These are phyloP conservation scores for Trachelus troglodyta DNA, from an alignment of 2,888 invertebrate genomes.

Conservation along the genomic window DNA sequence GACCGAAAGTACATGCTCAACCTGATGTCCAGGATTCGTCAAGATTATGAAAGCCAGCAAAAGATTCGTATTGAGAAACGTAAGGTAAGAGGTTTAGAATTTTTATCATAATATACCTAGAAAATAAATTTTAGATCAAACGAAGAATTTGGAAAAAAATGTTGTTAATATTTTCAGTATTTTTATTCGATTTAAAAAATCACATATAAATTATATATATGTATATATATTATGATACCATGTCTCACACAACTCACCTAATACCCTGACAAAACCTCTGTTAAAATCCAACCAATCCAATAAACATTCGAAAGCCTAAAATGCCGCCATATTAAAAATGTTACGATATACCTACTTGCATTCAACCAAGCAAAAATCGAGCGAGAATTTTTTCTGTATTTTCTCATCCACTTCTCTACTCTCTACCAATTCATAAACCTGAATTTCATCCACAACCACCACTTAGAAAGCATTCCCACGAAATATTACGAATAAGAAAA, in stretches of 20 bases:
- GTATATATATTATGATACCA: neutral
- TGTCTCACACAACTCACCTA: neutral
- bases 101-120: neutral
- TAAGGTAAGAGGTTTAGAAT: slow-evolving; percentile 68
- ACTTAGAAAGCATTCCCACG: neutral
- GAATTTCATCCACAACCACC: neutral
- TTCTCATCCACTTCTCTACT: neutral
- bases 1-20: slow-evolving; percentile 77
- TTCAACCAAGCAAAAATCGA: neutral
- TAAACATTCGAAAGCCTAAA: neutral
- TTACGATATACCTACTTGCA: neutral
- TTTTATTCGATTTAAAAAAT: neutral
- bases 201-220: too few relatives aligned
- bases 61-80: slow-evolving; percentile 73
- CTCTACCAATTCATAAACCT: neutral
- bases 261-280: neutral
- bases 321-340: neutral
- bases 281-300: neutral
- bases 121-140: slow-evolving; percentile 6
- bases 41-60: slow-evolving; percentile 75
- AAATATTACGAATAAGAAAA: neutral
- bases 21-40: slow-evolving; percentile 72
- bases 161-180: neutral
- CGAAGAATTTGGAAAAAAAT: neutral
- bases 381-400: neutral